Conservation (phyloP, 2,888 invertebrate species). For the Zootermopsis nevadensis region DNA sequence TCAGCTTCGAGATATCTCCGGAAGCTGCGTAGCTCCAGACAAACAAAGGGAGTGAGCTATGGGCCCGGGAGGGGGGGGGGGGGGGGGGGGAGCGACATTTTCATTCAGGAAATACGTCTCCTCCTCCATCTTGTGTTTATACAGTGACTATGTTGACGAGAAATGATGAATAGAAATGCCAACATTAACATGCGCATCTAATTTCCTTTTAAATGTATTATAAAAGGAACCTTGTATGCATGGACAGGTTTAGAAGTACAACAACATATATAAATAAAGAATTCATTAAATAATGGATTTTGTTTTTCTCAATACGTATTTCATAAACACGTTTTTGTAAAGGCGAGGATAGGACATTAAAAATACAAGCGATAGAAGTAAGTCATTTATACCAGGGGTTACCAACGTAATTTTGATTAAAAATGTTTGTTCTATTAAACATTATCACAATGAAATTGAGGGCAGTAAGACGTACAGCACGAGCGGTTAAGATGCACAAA, state of each 20-base stretch:
- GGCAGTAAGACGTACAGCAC: no score
- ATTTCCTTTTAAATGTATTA: conserved; percentile 29
- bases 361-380: not conserved
- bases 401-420: not conserved
- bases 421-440: not conserved
- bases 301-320: not conserved
- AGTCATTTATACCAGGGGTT: not conserved
- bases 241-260: not conserved
- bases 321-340: not conserved
- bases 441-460: no score
- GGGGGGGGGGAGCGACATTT: not conserved
- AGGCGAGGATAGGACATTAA: not conserved
- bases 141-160: not conserved
- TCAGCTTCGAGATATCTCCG: conserved; percentile 40
- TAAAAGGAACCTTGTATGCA: not conserved
- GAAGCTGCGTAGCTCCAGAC: conserved; percentile 35
- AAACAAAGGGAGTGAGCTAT: conserved; percentile 32
- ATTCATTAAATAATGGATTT: not conserved
- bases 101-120: conserved; percentile 40
- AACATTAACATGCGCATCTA: conserved; percentile 35
- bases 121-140: conserved; percentile 34
- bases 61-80: not conserved
- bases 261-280: not conserved
- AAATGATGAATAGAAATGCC: conserved; percentile 33
- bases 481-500: no score